Base-by-base conservation (phyloP, 2,888 invertebrate species). In the Acanthosepion pharaonis region DNA sequence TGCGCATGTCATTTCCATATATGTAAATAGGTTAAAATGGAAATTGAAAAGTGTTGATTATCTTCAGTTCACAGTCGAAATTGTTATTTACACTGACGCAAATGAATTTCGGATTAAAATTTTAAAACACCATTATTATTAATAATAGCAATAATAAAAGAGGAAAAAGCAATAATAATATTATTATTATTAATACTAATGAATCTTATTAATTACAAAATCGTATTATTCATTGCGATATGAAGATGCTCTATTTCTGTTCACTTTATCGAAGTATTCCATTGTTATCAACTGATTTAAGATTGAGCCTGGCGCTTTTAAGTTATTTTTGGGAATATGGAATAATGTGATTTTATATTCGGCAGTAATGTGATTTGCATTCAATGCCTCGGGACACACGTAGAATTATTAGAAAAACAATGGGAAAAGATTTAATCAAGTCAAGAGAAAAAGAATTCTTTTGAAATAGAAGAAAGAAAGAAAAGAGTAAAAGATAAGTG, bases 301-400 rank as follows among this genome's bases (percentile, higher is more conserved):
- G 78, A n/a, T 78, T 78, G n/a, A 33, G n/a, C 33, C n/a, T n/a
- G 5, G 15, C 78, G 33, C 78, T 78, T 78, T 33, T 78, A 78
- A 78, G 78, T 78, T 78, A 78, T 78, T 78, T 78, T 78, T 33
- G 78, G 78, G 33, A 78, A 78, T 78, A 78, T 78, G 78, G 78
- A 78, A 78, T 78, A 78, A 78, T 78, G 18, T 78, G 78, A 78
- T 78, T 78, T 78, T n/a, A 78, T 78, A 78, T 78, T 78, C 78
- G n/a, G n/a, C n/a, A 78, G n/a, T 78, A 78, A 78, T 78, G 78
- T 78, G 78, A 78, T 78, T 78, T 78, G 78, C 15, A 78, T 78
- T 78, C 78, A 78, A n/a, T 78, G 78, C 78, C 78, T 5, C n/a
- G n/a, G 78, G 78, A 78, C n/a, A 33, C 78, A 78, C 78, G 78